A percentile compares a stretch with the other conserved stretches of the same genome.
Conservation (phyloP, 2,888 invertebrate species). For the Mamestra brassicae region DNA sequence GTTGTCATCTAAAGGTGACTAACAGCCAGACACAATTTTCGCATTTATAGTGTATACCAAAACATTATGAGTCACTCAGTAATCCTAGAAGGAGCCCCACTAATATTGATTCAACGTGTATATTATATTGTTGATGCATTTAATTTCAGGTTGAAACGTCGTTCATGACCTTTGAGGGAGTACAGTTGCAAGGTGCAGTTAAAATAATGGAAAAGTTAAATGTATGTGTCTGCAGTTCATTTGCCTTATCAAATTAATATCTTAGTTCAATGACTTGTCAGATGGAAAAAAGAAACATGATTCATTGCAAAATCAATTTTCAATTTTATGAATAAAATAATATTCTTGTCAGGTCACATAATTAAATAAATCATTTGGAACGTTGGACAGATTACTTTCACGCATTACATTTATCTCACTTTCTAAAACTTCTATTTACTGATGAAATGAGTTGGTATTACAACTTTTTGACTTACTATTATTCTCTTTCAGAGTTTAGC, state of each 20-base stretch:
- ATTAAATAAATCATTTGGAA: conserved; percentile 7
- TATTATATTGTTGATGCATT: conserved; percentile 27
- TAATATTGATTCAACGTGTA: conserved; percentile 20
- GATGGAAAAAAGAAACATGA: not conserved
- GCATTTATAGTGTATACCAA: conserved; percentile 13
- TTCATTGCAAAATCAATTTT: conserved; percentile 19
- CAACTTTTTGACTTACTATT: not conserved
- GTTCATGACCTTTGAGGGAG: conserved; percentile 99
- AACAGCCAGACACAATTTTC: conserved; percentile 1
- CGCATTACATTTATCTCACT: conserved; percentile 50
- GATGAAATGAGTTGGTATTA: not conserved
- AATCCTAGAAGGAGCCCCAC: conserved; percentile 27
- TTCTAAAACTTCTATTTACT: conserved; percentile 3
- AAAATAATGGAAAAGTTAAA: conserved; percentile 99
- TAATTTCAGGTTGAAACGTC: conserved; percentile 95
- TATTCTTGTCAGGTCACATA: not conserved
- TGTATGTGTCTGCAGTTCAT: conserved; percentile 91
- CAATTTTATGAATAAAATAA: conserved; percentile 1
- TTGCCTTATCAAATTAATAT: conserved; percentile 41
- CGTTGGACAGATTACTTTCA: conserved; percentile 25
- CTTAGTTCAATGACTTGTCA: conserved; percentile 37
- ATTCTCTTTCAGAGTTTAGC: conserved; percentile 93
- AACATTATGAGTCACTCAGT: conserved; percentile 59
- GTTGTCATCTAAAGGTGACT: conserved; percentile 1
- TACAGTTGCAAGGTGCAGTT: conserved; percentile 97